Conservation (phyloP, 2,797 vertebrate genomes). For the Loris lydekkerianus region DNA sequence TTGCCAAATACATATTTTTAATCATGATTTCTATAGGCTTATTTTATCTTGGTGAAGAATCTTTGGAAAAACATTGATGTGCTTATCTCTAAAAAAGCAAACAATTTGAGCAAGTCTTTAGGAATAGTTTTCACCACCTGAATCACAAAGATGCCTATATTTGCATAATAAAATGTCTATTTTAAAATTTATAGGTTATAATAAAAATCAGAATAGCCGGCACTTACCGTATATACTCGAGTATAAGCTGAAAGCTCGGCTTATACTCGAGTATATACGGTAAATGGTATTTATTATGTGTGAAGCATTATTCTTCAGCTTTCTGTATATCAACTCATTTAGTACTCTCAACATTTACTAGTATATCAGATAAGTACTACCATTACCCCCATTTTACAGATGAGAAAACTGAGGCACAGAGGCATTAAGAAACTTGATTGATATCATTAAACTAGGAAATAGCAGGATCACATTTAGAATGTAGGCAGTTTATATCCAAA, state of each 20-base stretch:
- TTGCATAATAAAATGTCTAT: background rate
- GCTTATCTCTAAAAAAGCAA: conserved; percentile 22
- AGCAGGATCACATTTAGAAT: too few species aligned
- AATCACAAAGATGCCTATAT: background rate
- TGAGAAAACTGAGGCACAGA: too few species aligned
- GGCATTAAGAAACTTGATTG: too few species aligned
- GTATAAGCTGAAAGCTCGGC: too few species aligned
- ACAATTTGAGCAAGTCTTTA: background rate
- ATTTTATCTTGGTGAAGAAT: background rate
- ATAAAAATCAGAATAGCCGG: background rate
- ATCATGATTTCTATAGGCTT: background rate
- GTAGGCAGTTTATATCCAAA: too few species aligned
- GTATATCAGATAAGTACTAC: background rate
- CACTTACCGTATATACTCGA: background rate
- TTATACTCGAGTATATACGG: too few species aligned
- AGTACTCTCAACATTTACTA: background rate
- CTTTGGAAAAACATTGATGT: background rate
- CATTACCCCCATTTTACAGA: background rate
- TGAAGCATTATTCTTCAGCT: background rate
- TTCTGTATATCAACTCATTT: background rate
- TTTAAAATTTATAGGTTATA: background rate
- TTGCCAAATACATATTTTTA: conserved; percentile 5
- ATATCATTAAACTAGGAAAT: too few species aligned
- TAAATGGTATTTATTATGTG: background rate
- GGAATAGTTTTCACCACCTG: background rate